Evolutionary conservation across 2,797 vertebrate species (phyloP), one percentile per base, ranked within the genome.

Genomic region (Siniperca scherzeri): DNA sequence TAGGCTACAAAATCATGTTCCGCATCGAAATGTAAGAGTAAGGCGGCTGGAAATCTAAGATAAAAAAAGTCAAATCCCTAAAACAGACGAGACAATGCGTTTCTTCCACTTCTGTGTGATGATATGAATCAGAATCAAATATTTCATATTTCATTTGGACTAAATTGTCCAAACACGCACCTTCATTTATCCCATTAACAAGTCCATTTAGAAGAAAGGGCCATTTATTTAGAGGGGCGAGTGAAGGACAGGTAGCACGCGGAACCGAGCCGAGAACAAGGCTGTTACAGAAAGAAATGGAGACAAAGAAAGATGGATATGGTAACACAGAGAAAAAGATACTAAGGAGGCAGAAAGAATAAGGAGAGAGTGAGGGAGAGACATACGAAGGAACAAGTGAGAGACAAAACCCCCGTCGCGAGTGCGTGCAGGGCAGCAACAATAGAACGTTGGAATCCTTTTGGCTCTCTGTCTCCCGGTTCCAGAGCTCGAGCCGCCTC

Each of bases 381-480:
- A 76, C 13, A 71, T 53, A 69, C 14, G 52, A 50, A 83, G 66
- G 82, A 27, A 67, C 66, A 65, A 52, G 25, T 55, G 25, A 60
- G 70, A 82, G 83, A 89, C 78, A 87, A 68, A 73, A 21, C 53
- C 80, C 91, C 92, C 82, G 90, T 60, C 50, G 92, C 46, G 87
- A 92, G 89, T 80, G 88, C 86, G 67, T 2, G 78, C 59, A 21
- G 74, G 80, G 82, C 86, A 81, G 73, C 85, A 92, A 95, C 93
- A 95, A 95, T 91, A 71, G 92, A 61, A 50, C 50, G 61, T 2
- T 38, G 80, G 80, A 83, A 72, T 88, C 82, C 84, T 82, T 81
- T 62, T 64, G 75, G 82, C 78, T 77, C 82, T 70, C 72, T 46
- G 78, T 89, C 87, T 87, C 83, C 68, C 79, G 82, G 86, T 62